These are phyloP conservation scores for Trichosurus vulpecula DNA, from an alignment of 2,797 vertebrate genomes.

Conservation along the genomic window DNA sequence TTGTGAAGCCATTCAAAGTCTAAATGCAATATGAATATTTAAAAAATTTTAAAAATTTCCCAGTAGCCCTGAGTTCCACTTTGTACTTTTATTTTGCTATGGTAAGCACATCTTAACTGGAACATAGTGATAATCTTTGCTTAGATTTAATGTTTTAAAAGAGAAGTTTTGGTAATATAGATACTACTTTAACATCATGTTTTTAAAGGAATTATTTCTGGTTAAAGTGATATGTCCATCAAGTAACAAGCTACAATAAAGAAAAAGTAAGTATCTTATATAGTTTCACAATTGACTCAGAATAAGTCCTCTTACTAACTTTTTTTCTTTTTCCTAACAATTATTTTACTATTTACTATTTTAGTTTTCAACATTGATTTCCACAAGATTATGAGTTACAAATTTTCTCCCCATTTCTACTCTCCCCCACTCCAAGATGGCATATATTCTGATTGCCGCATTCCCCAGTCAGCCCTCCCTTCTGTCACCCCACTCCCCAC, in stretches of 20 bases:
- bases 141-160: background rate
- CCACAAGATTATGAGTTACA: no score
- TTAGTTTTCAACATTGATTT: no score
- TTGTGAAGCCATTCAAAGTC: background rate
- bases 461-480: no score
- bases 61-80: background rate
- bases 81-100: background rate
- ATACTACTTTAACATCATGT: background rate
- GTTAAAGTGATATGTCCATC: background rate
- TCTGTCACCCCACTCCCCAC: no score
- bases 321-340: no score
- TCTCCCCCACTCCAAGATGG: no score
- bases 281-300: background rate
- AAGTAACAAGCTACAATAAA: background rate
- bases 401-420: no score
- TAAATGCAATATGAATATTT: background rate
- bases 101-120: background rate
- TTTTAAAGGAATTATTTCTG: background rate
- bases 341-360: no score
- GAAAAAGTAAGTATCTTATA: background rate
- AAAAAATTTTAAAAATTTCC: background rate
- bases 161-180: background rate
- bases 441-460: no score
- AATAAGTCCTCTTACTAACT: background rate
- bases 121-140: background rate